Base-by-base conservation (phyloP, 1,140 invertebrate genomes). In the Whitmania pigra region DNA sequence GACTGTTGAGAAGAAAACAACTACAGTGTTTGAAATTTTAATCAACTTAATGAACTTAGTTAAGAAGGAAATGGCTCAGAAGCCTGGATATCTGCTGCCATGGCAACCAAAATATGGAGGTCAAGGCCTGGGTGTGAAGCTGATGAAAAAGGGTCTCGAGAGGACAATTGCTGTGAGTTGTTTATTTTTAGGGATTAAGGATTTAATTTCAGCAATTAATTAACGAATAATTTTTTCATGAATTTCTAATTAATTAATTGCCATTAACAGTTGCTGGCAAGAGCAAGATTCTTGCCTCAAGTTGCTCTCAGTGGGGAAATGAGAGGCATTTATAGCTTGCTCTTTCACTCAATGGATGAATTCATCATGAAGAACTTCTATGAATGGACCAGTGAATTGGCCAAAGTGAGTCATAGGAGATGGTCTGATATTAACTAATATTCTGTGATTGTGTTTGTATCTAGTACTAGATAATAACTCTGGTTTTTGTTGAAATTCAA, bases 21-120 rank as follows among this genome's bases (percentile, higher is more conserved):
- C 84, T 53, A 77, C 90, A 84, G 85, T 90, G 2, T 92, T 89
- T 85, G 83, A 85, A 29, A 85, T 90, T 79, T 90, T 93, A 77
- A 86, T 86, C 71, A 84, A 88, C n/a, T 89, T 92, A 77, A 87
- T 93, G 43, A 87, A 89, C 73, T 84, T 85, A 5, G 86, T 87
- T 0, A 89, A 90, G 77, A 86, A 88, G 71, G 87, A 89, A 71
- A 81, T 91, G 72, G 82, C 89, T 2, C 78, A 85, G 29, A 86
- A 87, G 67, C 84, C 85, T 1, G 80, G 86, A 40, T 85, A 88
- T 69, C 84, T 88, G 0, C 83, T 86, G 0, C 85, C 86, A 25
- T 75, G 76, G 29, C 82, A 89, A 74, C 88, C 90, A 0, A 85
- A 86, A 29, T 89, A 86, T 78, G 85, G 88, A 0, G 90, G 90